Base-by-base conservation (phyloP, 2,113 vertebrate species). In the Hoplias malabaricus region DNA sequence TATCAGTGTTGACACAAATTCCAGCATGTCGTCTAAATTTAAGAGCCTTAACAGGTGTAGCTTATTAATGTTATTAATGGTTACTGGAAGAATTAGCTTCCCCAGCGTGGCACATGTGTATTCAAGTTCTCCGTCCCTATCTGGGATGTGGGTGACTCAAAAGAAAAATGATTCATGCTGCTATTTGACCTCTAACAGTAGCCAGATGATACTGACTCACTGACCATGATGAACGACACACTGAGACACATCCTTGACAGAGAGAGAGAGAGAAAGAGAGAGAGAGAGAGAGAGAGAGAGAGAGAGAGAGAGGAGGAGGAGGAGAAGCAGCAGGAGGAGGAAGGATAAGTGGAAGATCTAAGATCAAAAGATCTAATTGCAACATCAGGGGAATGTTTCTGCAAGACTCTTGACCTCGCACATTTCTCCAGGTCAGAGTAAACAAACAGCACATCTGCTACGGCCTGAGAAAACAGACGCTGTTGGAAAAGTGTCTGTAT, bases 161-260 rank as follows among this genome's bases (percentile, higher is more conserved):
- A 81, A 82, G 83, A 75, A 69, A 80, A 82, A 77, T 82, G 82
- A 65, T 80, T 88, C 69, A 19, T 74, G 84, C 86, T 77, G 73
- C 80, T 77, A 83, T 82, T 81, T 89, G 83, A 86, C 77, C 78
- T 81, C 79, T 29, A 78, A 90, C 86, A 84, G 92, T 88, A 92
- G 90, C 90, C 87, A 90, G 88, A 90, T 85, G 84, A 77, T 77
- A 72, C 78, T 92, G 92, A 91, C 82, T 92, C 90, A 90, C 73
- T 84, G 80, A 86, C 23, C 86, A 85, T 88, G 91, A 89, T 84
- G 78, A 81, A 89, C 90, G 88, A 88, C 84, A 88, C 89, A 86
- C 11, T 10, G 82, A 89, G 86, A 87, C 73, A 80, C 79, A 68
- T 46, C 56, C 84, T 86, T 77, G 53, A 73, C 82, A 85, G 59